Conservation (phyloP, 2,797 vertebrate genomes). For the Sebastes hubbsi region DNA sequence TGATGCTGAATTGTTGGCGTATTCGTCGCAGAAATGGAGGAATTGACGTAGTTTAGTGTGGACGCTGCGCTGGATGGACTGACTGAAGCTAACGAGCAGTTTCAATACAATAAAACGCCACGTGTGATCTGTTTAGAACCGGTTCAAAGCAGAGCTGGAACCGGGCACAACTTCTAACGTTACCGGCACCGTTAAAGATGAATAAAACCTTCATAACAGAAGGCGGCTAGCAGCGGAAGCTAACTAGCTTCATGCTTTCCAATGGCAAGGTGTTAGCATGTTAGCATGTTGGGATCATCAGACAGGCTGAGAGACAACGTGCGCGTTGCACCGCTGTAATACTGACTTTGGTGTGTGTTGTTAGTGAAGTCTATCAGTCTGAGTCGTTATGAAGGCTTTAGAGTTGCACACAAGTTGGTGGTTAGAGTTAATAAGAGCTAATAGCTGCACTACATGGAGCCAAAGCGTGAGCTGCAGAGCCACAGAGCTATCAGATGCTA, state of each 20-base stretch:
- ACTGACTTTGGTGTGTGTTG: rapidly evolving
- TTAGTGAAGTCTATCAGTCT: not conserved
- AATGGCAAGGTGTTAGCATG: not conserved
- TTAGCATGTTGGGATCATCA: too few species aligned
- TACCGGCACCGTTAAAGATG: too few species aligned
- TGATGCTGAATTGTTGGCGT: not conserved
- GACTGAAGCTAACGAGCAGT: not conserved
- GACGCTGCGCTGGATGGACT: not conserved
- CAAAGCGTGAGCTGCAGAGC: not conserved
- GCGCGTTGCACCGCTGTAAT: not conserved
- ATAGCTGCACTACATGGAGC: not conserved
- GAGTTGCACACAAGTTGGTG: rapidly evolving
- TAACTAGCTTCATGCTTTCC: not conserved
- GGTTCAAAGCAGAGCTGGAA: rapidly evolving
- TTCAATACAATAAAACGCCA: rapidly evolving
- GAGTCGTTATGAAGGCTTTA: rapidly evolving
- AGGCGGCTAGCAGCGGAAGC: not conserved
- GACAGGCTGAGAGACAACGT: too few species aligned
- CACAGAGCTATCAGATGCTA: not conserved
- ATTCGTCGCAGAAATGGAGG: rapidly evolving
- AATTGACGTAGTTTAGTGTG: not conserved
- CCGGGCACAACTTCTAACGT: rapidly evolving
- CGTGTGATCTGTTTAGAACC: rapidly evolving
- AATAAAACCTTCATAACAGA: rapidly evolving
- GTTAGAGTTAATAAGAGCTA: not conserved